Conservation (phyloP, 92 coral and sea anemone genomes). For the Pocillopora grandis region DNA sequence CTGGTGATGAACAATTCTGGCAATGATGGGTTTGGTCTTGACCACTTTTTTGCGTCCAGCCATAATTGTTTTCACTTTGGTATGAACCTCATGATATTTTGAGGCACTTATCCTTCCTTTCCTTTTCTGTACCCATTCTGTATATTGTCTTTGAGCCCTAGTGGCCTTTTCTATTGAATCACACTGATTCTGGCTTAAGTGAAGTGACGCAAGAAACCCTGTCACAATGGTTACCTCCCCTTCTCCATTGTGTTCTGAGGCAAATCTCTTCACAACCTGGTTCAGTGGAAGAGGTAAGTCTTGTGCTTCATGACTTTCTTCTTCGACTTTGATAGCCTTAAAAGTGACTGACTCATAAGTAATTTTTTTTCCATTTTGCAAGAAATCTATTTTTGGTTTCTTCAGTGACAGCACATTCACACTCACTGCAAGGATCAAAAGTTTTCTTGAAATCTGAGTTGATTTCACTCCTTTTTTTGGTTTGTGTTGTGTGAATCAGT, state of each 20-base stretch:
- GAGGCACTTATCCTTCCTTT: too few relatives aligned
- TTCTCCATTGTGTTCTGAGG: too few relatives aligned
- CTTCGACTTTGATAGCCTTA: constrained; percentile 24
- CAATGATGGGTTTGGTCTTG: neutral
- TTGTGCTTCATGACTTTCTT: constrained; percentile 7
- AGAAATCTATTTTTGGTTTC: constrained; percentile 27
- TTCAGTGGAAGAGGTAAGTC: constrained; percentile 20
- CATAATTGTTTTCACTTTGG: too few relatives aligned
- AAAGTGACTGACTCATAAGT: constrained; percentile 28
- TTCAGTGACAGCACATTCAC: constrained; percentile 34
- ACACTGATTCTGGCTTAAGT: too few relatives aligned
- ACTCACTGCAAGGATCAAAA: constrained; percentile 47
- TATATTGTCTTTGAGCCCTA: too few relatives aligned
- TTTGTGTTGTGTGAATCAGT: neutral
- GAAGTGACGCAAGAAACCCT: too few relatives aligned
- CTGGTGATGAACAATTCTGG: constrained; percentile 19
- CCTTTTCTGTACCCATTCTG: too few relatives aligned
- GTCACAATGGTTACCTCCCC: too few relatives aligned
- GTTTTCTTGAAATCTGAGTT: constrained; percentile 19
- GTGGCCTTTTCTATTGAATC: too few relatives aligned
- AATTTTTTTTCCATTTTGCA: constrained; percentile 18
- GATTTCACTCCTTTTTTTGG: constrained; percentile 9
- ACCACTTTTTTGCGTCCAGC: too few relatives aligned
- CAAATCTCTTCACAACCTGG: neutral
- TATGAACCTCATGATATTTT: too few relatives aligned